phyloP scores from a whole-genome alignment of 2,113 vertebrate genomes.

The Semnornis frantzii region DNA sequence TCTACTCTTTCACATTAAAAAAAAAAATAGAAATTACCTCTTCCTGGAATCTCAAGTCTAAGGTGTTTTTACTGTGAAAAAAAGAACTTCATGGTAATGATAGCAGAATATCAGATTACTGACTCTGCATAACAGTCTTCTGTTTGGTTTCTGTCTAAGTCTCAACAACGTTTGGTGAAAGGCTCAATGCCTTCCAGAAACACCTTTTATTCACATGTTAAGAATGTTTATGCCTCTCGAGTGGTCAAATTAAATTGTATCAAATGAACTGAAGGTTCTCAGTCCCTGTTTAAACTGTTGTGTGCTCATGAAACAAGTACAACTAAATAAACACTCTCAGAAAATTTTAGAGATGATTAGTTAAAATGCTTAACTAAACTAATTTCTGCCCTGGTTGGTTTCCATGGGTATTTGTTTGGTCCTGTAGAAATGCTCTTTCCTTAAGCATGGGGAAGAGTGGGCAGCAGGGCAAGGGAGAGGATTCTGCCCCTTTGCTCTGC shows the following conservation, averaged over 20 bases:
- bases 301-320: constrained; percentile 43
- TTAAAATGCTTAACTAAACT: constrained; percentile 47
- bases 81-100: constrained; percentile 26
- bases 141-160: constrained; percentile 48
- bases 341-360: constrained; percentile 49
- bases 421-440: constrained; percentile 26
- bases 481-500: too few relatives aligned
- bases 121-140: background rate
- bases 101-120: constrained; percentile 47
- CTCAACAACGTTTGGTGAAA: constrained; percentile 29
- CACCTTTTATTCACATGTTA: constrained; percentile 41
- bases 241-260: constrained; percentile 63
- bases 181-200: constrained; percentile 43
- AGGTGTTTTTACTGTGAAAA: constrained; percentile 25
- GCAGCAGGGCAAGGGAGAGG: too few relatives aligned
- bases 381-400: background rate
- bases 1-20: background rate
- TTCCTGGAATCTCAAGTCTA: constrained; percentile 30
- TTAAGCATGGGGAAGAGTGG: background rate
- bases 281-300: constrained; percentile 27
- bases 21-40: background rate
- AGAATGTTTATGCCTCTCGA: constrained; percentile 57
- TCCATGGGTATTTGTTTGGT: constrained; percentile 1
- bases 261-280: constrained; percentile 20
- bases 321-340: constrained; percentile 37